Conservation (phyloP, 1,140 invertebrate genomes). For the Brachionus paranguensis region DNA sequence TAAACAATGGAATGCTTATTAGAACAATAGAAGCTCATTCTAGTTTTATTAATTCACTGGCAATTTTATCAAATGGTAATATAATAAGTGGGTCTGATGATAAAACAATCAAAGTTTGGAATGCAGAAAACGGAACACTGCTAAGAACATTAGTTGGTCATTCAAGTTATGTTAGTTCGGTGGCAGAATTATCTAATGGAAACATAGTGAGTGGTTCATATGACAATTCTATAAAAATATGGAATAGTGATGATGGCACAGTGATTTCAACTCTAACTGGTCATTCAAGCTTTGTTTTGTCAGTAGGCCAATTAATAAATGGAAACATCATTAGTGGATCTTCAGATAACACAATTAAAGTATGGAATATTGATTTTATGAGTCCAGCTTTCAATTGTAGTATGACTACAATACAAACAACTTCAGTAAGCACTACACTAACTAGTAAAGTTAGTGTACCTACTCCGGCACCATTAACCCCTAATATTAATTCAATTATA, state of each 20-base stretch:
- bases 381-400: not conserved
- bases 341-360: not conserved
- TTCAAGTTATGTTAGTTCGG: constrained; percentile 53
- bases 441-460: not conserved
- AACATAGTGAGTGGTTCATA: not conserved
- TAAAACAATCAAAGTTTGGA: constrained; percentile 58
- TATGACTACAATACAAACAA: not conserved
- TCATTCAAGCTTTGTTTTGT: not conserved
- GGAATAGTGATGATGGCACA: not conserved
- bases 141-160: constrained; percentile 56
- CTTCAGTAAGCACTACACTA: not conserved
- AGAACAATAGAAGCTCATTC: not conserved
- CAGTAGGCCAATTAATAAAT: not conserved
- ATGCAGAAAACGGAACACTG: constrained; percentile 50
- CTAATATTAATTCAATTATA: no score
- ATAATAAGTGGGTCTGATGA: constrained; percentile 56
- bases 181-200: not conserved
- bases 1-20: not conserved
- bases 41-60: not conserved
- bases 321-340: not conserved
- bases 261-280: not conserved
- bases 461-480: no score
- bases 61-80: constrained; percentile 40
- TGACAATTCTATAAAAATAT: constrained; percentile 13
- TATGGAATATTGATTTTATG: not conserved